Conservation (phyloP, 2,797 vertebrate genomes). For the Tragopan temminckii region DNA sequence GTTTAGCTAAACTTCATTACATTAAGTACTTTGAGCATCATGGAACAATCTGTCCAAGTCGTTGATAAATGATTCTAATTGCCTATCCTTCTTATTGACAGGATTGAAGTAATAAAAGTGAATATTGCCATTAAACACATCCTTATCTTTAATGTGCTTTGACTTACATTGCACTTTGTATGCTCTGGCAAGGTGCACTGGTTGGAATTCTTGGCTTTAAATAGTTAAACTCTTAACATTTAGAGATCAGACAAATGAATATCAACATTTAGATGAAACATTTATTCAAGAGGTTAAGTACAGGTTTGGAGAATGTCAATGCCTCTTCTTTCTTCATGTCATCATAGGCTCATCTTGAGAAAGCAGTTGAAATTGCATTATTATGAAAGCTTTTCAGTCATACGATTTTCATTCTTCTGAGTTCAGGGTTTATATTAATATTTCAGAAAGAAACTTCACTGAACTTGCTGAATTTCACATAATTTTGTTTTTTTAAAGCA, state of each 20-base stretch:
- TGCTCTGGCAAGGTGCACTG: neutral
- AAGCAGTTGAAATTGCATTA: neutral
- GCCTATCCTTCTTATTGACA: constrained; percentile 5
- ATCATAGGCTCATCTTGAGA: constrained; percentile 11
- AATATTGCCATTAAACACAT: neutral
- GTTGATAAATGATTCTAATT: constrained; percentile 42
- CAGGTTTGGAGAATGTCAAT: neutral
- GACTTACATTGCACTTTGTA: constrained; percentile 6
- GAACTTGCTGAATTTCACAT: neutral
- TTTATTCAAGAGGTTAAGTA: constrained; percentile 8
- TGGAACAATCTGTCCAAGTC: neutral
- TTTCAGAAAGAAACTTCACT: neutral
- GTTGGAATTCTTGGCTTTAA: neutral
- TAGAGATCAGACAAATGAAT: neutral
- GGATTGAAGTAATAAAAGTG: constrained; percentile 7
- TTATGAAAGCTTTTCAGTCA: neutral
- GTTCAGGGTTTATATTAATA: constrained; percentile 14
- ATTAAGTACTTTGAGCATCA: constrained; percentile 7
- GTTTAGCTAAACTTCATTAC: constrained; percentile 49
- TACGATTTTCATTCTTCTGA: neutral
- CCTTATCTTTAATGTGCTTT: constrained; percentile 8
- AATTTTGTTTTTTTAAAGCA: neutral
- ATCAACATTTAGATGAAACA: constrained; percentile 5
- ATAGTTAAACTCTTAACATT: constrained; percentile 4
- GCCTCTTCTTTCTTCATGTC: neutral